Evolutionary conservation across 2,113 vertebrate genomes (phyloP), one percentile per base, ranked within the genome.

Genomic region (Strix uralensis): DNA sequence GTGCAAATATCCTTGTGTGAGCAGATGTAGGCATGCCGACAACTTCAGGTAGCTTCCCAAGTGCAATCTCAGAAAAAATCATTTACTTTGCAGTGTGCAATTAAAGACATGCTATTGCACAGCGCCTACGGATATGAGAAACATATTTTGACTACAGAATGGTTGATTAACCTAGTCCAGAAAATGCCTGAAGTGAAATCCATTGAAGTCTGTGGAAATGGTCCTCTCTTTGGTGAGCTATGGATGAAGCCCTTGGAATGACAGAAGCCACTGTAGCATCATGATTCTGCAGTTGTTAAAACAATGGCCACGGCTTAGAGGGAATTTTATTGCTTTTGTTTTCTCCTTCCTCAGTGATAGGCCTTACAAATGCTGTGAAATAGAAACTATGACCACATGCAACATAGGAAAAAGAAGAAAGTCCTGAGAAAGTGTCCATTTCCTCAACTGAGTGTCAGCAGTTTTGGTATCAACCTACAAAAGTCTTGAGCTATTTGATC

Each of bases 301-400:
- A 49, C 27, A 38, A 94, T 34, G 51, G n/a, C 55, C 26, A 3
- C 0, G 0, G 47, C 52, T 65, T 52, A 52, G 11, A 59, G 20
- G 36, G 42, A 63, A 36, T 44, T 73, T 58, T 59, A 65, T 32
- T 23, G 1, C 75, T 73, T 87, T 17, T 52, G 34, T 59, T 92
- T 70, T 42, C 72, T 59, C 32, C 0, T 30, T 90, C 30, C 38
- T n/a, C 26, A 27, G n/a, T 7, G 26, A 57, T 2, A 55, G 29
- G n/a, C 29, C 38, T 74, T 70, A 32, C 4, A 83, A 94, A 85
- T 63, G 71, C 42, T 58, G 26, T 40, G 38, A 81, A 94, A 93
- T 2, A 73, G 66, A 65, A 90, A 81, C 63, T 66, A 51, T 73
- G 40, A 27, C 59, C 63, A 44, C 82, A 20, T 25, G 32, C 30